A percentile compares a stretch with the other conserved stretches of the same genome.
Conservation (phyloP, 2,797 vertebrate species). For the Acropternis orthonyx region DNA sequence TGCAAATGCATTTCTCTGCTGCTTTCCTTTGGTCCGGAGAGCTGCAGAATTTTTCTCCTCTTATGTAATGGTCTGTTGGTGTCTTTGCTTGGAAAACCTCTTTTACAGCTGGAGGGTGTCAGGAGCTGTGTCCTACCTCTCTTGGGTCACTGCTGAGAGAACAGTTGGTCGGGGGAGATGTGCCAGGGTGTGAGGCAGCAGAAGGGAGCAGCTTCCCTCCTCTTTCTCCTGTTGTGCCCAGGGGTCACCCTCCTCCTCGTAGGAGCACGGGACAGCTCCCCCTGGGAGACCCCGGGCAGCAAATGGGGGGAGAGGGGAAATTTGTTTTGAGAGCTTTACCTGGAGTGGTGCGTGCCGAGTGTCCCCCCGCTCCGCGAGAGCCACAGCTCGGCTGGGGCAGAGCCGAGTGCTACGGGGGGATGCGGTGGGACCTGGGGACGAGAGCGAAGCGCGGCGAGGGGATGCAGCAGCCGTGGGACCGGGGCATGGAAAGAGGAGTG, state of each 20-base stretch:
- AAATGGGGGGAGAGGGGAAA: background rate
- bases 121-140: background rate
- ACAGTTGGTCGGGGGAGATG: background rate
- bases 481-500: background rate
- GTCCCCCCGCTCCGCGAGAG: too few relatives aligned
- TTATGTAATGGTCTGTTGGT: constrained; percentile 59
- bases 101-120: background rate
- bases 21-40: constrained; percentile 16
- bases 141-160: background rate
- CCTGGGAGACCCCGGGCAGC: background rate
- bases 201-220: background rate
- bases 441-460: background rate
- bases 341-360: background rate
- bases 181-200: background rate
- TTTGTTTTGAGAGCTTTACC: background rate
- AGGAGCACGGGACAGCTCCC: background rate
- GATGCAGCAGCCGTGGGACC: background rate
- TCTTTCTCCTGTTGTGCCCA: background rate
- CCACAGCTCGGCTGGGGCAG: background rate
- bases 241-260: background rate
- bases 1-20: background rate
- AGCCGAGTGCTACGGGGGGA: background rate
- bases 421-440: background rate
- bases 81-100: constrained; percentile 31
- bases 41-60: constrained; percentile 50